phyloP scores from a whole-genome alignment of 2,113 vertebrate species.

The Eolophus roseicapilla region DNA sequence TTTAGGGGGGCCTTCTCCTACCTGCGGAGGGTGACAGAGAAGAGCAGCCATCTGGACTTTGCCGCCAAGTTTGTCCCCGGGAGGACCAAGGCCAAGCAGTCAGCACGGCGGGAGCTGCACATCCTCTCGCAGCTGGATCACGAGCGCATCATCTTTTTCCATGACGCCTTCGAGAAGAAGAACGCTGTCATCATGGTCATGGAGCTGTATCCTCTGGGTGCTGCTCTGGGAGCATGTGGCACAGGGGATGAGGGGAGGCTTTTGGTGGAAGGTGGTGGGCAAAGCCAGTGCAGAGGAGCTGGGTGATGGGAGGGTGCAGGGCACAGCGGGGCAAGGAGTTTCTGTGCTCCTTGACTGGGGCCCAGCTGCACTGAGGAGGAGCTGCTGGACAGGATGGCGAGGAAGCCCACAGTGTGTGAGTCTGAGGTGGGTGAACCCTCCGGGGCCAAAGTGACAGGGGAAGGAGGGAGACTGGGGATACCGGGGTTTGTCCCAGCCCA shows the following conservation, averaged over 20 bases:
- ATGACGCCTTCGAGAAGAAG: slow-evolving; percentile 95
- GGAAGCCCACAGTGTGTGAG: slow-evolving; percentile 86
- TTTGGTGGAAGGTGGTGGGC: not conserved
- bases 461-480: not conserved
- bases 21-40: slow-evolving; percentile 89
- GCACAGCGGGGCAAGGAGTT: not conserved
- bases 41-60: slow-evolving; percentile 83
- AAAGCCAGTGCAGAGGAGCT: rapidly evolving
- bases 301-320: not conserved
- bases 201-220: slow-evolving; percentile 87
- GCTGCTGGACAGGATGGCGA: slow-evolving; percentile 87
- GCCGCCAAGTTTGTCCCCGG: slow-evolving; percentile 94
- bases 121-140: slow-evolving; percentile 91
- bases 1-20: slow-evolving; percentile 96
- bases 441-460: not conserved
- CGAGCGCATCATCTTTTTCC: slow-evolving; percentile 89
- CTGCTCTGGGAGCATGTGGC: rapidly evolving
- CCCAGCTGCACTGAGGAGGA: slow-evolving; percentile 90
- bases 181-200: slow-evolving; percentile 88
- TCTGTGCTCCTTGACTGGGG: slow-evolving; percentile 68
- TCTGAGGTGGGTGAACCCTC: slow-evolving; percentile 83
- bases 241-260: not conserved
- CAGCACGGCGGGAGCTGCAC: slow-evolving; percentile 84
- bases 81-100: slow-evolving; percentile 87
- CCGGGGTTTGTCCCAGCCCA: not conserved